phyloP scores from a whole-genome alignment of 2,888 invertebrate genomes.

The Philopedon plagiatum region DNA sequence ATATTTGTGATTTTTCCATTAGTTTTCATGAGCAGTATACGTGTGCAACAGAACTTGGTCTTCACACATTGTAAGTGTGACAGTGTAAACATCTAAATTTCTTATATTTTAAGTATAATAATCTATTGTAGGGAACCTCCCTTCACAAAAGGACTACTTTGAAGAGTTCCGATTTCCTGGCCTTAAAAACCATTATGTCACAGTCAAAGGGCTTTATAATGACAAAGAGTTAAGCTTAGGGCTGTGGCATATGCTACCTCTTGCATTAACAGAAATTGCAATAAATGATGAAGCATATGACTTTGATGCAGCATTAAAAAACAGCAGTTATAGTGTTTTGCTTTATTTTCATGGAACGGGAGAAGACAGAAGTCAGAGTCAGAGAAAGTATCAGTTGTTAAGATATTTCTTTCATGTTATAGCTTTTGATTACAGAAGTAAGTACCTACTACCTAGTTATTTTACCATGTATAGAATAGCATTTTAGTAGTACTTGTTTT shows the following conservation, averaged over 20 bases:
- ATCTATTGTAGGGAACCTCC: conserved; percentile 45
- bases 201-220: conserved; percentile 63
- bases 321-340: conserved; percentile 65
- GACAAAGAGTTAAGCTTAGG: conserved; percentile 68
- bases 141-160: conserved; percentile 54
- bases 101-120: not conserved
- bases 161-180: conserved; percentile 71
- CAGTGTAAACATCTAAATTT: not conserved
- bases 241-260: conserved; percentile 85
- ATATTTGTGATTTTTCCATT: conserved; percentile 79
- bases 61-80: conserved; percentile 81
- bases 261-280: conserved; percentile 72
- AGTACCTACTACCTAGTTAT: no score
- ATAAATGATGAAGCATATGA: conserved; percentile 67
- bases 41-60: conserved; percentile 77
- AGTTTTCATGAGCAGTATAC: conserved; percentile 79
- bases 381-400: conserved; percentile 82
- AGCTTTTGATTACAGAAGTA: conserved; percentile 66
- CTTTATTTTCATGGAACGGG: conserved; percentile 67
- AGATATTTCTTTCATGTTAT: conserved; percentile 69
- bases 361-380: conserved; percentile 63
- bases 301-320: conserved; percentile 71
- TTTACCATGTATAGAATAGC: no score
- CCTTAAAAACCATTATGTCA: conserved; percentile 79
- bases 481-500: no score